Evolutionary conservation across 2,797 vertebrate species (phyloP).

Genomic region (Betta splendens): DNA sequence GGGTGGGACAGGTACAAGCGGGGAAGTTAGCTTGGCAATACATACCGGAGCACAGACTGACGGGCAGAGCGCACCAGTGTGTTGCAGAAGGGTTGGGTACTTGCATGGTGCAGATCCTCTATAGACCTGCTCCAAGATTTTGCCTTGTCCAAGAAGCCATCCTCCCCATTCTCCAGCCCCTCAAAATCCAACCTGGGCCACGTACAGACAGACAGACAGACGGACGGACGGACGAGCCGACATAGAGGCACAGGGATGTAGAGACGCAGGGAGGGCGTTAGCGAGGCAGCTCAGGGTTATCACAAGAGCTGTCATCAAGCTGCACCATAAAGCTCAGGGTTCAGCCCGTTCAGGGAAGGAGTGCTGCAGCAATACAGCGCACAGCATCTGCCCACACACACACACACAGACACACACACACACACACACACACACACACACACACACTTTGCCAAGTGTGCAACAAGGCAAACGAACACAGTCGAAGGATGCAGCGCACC

Average conservation of each 20-base stretch:
- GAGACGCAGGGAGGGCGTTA: slow-evolving; percentile 64
- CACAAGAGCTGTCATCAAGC: slow-evolving; percentile 63
- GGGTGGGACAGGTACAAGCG: slow-evolving; percentile 66
- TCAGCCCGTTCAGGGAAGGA: slow-evolving; percentile 48
- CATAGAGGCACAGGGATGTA: slow-evolving; percentile 56
- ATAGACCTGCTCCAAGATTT: slow-evolving; percentile 98
- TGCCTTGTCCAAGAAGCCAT: slow-evolving; percentile 90
- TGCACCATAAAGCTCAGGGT: slow-evolving; percentile 69
- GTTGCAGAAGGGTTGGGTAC: slow-evolving; percentile 90
- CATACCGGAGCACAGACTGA: slow-evolving; percentile 95
- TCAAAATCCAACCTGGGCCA: slow-evolving; percentile 96
- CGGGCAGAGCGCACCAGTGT: slow-evolving; percentile 94
- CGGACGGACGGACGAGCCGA: slow-evolving; percentile 63
- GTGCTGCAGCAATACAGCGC: slow-evolving; percentile 45
- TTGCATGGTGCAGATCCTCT: slow-evolving; percentile 93
- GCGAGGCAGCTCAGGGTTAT: slow-evolving; percentile 69
- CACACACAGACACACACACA: slow-evolving; percentile 52
- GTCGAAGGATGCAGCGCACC: slow-evolving; percentile 47
- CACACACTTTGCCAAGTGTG: slow-evolving; percentile 51
- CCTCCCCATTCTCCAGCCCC: slow-evolving; percentile 92
- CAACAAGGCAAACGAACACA: slow-evolving; percentile 65
- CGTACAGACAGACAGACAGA: slow-evolving; percentile 60
- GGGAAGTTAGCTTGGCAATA: slow-evolving; percentile 78
- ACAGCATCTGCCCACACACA: slow-evolving; percentile 47
- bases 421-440: slow-evolving; percentile 51